Base-by-base conservation (phyloP, 1,140 invertebrate genomes). In the Philopotamus ludificatus region DNA sequence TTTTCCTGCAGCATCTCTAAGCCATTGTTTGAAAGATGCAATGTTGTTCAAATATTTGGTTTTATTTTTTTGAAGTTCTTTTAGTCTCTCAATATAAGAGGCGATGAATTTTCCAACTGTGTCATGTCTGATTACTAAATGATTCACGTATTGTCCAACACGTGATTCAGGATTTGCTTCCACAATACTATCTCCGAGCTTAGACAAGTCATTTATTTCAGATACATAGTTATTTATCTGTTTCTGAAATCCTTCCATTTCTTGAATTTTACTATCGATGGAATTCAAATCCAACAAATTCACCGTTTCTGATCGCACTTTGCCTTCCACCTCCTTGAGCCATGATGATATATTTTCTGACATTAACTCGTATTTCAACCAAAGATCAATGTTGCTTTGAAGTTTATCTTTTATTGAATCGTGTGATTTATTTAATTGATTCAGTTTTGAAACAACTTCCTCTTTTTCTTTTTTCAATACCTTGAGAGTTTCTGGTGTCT, bases 301-400 rank as follows among this genome's bases (percentile, higher is more conserved):
- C 3, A 85, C 84, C 9, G 88, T 87, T 74, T 94, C 91, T 39
- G 80, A 77, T 73, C 92, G 85, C 0, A 93, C 85, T 74, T 83
- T 87, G 51, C 85, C 86, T 80, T 98, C 94, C 65, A 88, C 89
- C 51, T 92, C 88, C 74, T 92, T 93, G n/a, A 98, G 74, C 92
- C 91, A 95, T 1, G 86, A 81, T 0, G 87, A 84, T 7, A 95
- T 82, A 63, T 84, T 85, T 71, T 96, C 93, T 53, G 88, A 87
- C 15, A 86, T 76, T 1, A 79, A 75, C 73, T 96, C 93, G 75
- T 94, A 94, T 61, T 87, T 84, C 65, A 89, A 84, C 89, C 92
- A 94, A 3, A 91, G 79, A 41, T 84, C 82, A 21, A 94, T 86
- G 72, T 91, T 89, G 47, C 85, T 81, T 73, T 89, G 84, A 0